Base-by-base conservation (phyloP, 2,113 vertebrate genomes). In the Zosterops pallidus region DNA sequence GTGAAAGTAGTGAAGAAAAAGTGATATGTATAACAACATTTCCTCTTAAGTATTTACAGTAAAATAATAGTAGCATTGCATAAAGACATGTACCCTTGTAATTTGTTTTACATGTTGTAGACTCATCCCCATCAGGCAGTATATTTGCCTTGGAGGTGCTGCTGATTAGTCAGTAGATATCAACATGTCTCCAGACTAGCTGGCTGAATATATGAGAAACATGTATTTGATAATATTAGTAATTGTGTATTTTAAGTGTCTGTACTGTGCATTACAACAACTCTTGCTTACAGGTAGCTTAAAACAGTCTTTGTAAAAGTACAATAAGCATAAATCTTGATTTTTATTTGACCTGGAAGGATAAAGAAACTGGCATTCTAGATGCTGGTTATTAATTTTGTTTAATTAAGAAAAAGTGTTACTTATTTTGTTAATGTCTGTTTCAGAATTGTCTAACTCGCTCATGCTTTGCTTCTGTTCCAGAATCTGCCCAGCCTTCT, bases 401-500 rank as follows among this genome's bases (percentile, higher is more conserved):
- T 41, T 81, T 82, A 83, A 53, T 88, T 88, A 39, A 42, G 37
- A 70, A 42, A 50, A 55, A 47, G 9, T 90, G 22, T 50, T 88
- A 55, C 12, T 75, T 56, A 59, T 8, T 63, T 90, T 80, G 63
- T 47, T 65, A 35, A 13, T 75, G 41, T 74, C 56, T 87, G 16
- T 79, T 91, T 91, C 19, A 41, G 47, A 81, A 63, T 64, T 89
- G 69, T 67, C 9, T 69, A n/a, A 69, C 55, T 22, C 17, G 6
- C 14, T 83, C 14, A 28, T 59, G 24, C 50, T 59, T 94, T 82
- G 24, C 33, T 95, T 93, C 26, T 77, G 83, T 87, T 96, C 26
- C 87, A 99, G 99, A 98, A 96, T 71, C 94, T 98, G 37, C 98
- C 98, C 28, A 99, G 96, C 95, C 98, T 99, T 92, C 98, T 99